These are phyloP conservation scores for Dolichoris vasculosae DNA, from an alignment of 1,140 invertebrate genomes.

Conservation along the genomic window DNA sequence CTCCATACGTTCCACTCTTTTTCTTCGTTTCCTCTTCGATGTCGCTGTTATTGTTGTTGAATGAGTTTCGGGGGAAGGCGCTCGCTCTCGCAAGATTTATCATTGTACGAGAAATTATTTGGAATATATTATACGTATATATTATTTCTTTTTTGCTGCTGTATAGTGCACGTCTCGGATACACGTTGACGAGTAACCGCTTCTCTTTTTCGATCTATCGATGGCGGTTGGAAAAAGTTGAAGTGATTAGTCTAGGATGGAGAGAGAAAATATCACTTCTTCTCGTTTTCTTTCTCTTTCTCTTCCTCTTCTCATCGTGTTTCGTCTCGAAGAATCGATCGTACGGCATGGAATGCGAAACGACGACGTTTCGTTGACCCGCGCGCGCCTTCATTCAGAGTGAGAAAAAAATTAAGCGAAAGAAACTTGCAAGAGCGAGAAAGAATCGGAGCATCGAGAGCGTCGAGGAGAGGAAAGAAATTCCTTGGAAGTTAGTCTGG, in stretches of 20 bases:
- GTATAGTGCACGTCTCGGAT: neutral
- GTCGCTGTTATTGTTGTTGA: neutral
- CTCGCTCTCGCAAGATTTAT: constrained; percentile 23
- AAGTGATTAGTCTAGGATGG: constrained; percentile 23
- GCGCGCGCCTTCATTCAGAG: constrained; percentile 28
- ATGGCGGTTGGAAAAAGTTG: neutral
- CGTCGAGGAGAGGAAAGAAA: constrained; percentile 35
- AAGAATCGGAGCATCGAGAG: neutral
- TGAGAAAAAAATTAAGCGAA: neutral
- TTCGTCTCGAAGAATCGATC: constrained; percentile 24
- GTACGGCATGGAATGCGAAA: constrained; percentile 29
- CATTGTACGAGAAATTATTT: constrained; percentile 13
- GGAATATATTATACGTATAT: neutral
- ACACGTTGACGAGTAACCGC: neutral
- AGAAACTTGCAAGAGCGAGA: neutral
- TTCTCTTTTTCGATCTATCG: constrained; percentile 25
- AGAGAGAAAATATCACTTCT: neutral
- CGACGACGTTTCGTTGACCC: constrained; percentile 40
- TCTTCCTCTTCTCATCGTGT: neutral
- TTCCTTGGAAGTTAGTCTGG: constrained; percentile 53
- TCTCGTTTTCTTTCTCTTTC: neutral
- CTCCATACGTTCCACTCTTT: constrained; percentile 1
- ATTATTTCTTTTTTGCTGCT: neutral
- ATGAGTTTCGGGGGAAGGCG: constrained; percentile 16
- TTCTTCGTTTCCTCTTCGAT: no score